Evolutionary conservation across 2,888 invertebrate genomes (phyloP).

Genomic region (Lithosia quadra): DNA sequence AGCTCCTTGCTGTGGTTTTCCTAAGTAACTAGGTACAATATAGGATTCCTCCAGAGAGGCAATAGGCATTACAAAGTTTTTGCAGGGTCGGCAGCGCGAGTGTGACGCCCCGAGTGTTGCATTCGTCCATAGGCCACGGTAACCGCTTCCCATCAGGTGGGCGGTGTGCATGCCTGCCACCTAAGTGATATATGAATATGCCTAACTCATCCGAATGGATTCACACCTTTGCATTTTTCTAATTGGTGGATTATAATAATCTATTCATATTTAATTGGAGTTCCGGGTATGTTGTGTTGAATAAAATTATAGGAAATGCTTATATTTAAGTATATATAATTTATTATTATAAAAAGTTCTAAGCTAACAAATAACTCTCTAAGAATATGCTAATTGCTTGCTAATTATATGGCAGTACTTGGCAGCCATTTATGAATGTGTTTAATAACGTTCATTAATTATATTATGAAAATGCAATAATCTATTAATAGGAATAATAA

Average conservation of each 20-base stretch:
- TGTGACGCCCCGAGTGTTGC: too few relatives aligned
- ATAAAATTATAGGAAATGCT: slow-evolving; percentile 16
- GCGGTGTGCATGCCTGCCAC: too few relatives aligned
- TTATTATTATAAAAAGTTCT: slow-evolving; percentile 36
- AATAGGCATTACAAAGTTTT: too few relatives aligned
- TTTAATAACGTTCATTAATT: background rate
- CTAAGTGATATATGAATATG: too few relatives aligned
- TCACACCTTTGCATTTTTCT: slow-evolving; percentile 17
- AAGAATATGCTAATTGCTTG: slow-evolving; percentile 41
- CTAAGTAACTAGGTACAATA: too few relatives aligned
- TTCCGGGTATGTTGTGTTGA: slow-evolving; percentile 10
- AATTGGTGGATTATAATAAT: slow-evolving; percentile 11
- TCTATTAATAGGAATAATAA: background rate
- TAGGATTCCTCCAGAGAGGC: too few relatives aligned
- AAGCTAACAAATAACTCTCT: slow-evolving; percentile 39
- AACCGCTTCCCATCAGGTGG: too few relatives aligned
- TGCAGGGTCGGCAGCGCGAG: too few relatives aligned
- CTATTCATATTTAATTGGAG: slow-evolving; percentile 16
- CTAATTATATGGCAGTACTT: slow-evolving; percentile 39
- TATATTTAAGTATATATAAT: slow-evolving; percentile 19
- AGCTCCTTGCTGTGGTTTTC: too few relatives aligned
- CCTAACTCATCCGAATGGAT: background rate
- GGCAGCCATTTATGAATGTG: background rate
- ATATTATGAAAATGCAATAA: background rate
- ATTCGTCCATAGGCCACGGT: too few relatives aligned